Evolutionary conservation across 1,140 invertebrate species (phyloP), one percentile per base, ranked within the genome.

Genomic region (Drosophila rufa): DNA sequence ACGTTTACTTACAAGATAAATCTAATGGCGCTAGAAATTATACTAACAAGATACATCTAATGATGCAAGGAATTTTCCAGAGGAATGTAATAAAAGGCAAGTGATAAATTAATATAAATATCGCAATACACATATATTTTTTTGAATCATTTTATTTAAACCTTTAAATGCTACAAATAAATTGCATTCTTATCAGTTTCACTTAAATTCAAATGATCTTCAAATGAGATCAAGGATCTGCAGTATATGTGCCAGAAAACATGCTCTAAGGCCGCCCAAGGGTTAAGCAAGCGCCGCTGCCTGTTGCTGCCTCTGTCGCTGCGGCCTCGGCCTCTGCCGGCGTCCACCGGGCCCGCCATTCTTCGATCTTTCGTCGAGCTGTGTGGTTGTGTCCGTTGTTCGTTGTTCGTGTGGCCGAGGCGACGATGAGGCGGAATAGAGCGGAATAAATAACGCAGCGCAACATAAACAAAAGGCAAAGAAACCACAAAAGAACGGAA

Each of bases 401-500:
- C 59, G 58, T 22, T 48, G 61, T 45, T 43, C 75, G 70, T 46
- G 40, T 38, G 59, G 56, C 67, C 22, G 22, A 40, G 25, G 50
- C 40, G 56, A 47, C 79, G 64, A 67, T 76, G 67, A 73, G 80
- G 75, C 64, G 66, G 50, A 76, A 82, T 76, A 69, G 61, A 51
- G 73, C 73, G 67, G 50, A 77, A 82, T 77, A 70, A 78, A 85
- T 74, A 73, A 64, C 66, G 70, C 70, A 82, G 46, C 53, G 36
- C 64, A 86, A 90, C 60, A 87, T 90, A 89, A 89, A 89, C 78
- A 89, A 84, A 87, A 80, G 69, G 84, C 83, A 66, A 75, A 80
- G 66, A 83, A 78, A 78, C 56, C 70, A 83, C 80, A 73, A 80
- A 68, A 71, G 55, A 83, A 75, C 70, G 68, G 77, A 60, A 81